Percentiles rank a stretch among this genome's conserved stretches.
phyloP scores from a whole-genome alignment of 1,140 invertebrate genomes.

The Achroia grisella region DNA sequence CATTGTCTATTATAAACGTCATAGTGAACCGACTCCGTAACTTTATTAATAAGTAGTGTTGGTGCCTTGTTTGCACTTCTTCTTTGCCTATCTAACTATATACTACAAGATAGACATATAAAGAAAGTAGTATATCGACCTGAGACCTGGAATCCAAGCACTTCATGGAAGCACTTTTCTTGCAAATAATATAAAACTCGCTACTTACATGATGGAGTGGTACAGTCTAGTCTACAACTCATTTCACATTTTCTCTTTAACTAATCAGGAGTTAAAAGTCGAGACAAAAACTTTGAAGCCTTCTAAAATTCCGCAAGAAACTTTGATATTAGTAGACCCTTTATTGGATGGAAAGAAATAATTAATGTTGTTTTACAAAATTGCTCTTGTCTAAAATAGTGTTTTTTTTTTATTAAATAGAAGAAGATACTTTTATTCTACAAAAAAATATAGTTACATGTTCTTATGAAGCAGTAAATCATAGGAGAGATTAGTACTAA shows the following conservation, averaged over 20 bases:
- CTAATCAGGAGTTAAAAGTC: slow-evolving; percentile 5
- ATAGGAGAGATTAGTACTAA: no score
- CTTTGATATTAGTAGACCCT: slow-evolving; percentile 14
- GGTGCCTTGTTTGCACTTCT: no score
- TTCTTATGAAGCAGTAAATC: no score
- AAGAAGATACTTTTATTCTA: no score
- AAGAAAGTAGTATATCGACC: slow-evolving; percentile 42
- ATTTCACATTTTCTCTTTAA: slow-evolving; percentile 10
- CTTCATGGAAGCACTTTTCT: slow-evolving; percentile 43
- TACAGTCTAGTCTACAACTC: slow-evolving; percentile 26
- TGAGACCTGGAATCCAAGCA: slow-evolving; percentile 25
- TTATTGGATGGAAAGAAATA: slow-evolving; percentile 4
- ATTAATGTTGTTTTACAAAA: slow-evolving; percentile 4
- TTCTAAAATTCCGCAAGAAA: slow-evolving; percentile 18
- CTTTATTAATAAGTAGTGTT: no score
- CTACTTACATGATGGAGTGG: slow-evolving; percentile 31
- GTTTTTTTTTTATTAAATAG: no score
- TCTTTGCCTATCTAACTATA: no score
- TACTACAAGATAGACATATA: slow-evolving; percentile 9
- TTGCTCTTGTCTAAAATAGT: no score
- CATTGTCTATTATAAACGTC: no score
- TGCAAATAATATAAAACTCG: slow-evolving; percentile 20
- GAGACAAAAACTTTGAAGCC: slow-evolving; percentile 9
- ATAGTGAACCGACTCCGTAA: no score
- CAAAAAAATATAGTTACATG: no score